Conservation (phyloP, 2,113 vertebrate species). For the Pseudois nayaur region DNA sequence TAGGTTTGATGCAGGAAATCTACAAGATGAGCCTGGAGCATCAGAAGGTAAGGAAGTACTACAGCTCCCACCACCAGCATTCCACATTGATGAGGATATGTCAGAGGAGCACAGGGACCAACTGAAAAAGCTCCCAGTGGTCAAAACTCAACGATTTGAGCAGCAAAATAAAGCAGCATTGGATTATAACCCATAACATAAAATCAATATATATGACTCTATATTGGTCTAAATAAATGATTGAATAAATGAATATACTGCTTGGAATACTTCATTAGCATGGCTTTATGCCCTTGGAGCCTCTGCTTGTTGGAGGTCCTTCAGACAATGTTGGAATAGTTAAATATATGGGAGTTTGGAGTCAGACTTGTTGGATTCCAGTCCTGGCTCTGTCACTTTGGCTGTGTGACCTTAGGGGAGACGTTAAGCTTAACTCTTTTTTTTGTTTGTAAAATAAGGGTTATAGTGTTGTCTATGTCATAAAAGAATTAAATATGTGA, state of each 20-base stretch:
- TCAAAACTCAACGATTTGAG: neutral
- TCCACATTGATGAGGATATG: neutral
- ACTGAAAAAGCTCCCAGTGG: neutral
- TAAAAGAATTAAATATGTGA: neutral
- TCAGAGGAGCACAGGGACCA: neutral
- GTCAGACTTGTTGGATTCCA: neutral
- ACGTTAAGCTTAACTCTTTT: neutral
- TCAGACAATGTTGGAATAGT: neutral
- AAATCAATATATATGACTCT: neutral
- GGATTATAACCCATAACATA: neutral
- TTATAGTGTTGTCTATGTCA: neutral
- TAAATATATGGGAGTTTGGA: neutral
- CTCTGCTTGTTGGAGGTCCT: neutral
- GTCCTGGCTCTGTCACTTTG: neutral
- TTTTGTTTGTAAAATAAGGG: slow-evolving; percentile 2
- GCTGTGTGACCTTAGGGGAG: neutral
- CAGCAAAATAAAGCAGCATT: neutral
- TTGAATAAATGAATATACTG: neutral
- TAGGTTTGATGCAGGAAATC: neutral
- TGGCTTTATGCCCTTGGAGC: neutral
- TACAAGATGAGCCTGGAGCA: neutral
- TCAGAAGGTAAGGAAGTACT: neutral
- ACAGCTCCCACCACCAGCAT: neutral
- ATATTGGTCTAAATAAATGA: neutral
- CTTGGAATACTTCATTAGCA: neutral